Conservation (phyloP, 2,113 vertebrate species). For the Zootoca vivipara region DNA sequence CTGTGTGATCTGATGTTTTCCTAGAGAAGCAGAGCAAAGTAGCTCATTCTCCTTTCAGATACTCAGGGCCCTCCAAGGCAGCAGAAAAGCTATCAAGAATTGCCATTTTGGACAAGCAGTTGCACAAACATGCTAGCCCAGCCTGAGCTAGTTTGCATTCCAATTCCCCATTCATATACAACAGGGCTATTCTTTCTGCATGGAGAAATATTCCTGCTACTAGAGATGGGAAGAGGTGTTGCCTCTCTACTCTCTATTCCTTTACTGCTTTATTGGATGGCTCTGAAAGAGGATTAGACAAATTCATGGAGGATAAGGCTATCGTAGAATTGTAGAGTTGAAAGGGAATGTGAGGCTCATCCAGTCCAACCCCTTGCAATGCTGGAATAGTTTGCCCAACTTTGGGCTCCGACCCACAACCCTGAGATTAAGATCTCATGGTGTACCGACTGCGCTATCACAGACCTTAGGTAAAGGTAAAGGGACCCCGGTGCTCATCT, state of each 20-base stretch:
- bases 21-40: not conserved
- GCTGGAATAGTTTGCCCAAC: too few relatives aligned
- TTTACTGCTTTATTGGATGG: not conserved
- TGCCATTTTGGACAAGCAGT: not conserved
- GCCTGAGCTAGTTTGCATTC: not conserved
- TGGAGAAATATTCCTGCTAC: not conserved
- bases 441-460: too few relatives aligned
- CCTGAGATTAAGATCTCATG: too few relatives aligned
- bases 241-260: not conserved
- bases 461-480: too few relatives aligned
- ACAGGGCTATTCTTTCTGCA: not conserved
- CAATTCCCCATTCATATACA: not conserved
- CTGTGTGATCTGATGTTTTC: constrained; percentile 32
- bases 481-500: too few relatives aligned
- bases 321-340: not conserved
- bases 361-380: too few relatives aligned
- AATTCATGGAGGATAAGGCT: not conserved
- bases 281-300: not conserved
- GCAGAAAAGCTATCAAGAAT: not conserved
- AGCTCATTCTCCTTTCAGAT: constrained; percentile 1
- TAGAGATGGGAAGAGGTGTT: not conserved
- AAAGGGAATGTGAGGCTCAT: not conserved
- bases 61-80: not conserved
- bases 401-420: too few relatives aligned
- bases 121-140: not conserved